Evolutionary conservation across 1,140 invertebrate species (phyloP), one percentile per base, ranked within the genome.

Genomic region (Formica exsecta): DNA sequence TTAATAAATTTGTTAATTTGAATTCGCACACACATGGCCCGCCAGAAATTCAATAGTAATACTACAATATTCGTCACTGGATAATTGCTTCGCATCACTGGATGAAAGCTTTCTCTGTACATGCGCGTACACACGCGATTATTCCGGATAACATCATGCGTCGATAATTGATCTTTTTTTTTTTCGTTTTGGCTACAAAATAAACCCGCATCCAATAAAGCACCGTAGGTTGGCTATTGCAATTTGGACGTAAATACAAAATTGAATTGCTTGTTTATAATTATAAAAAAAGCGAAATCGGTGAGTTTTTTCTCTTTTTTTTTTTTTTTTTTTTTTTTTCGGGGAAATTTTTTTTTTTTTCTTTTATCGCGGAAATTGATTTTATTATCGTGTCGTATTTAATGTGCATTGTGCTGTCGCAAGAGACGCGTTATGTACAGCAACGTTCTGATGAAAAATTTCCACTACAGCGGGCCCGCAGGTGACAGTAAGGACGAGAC

Each of bases 401-500:
- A 19, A 36, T 5, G 38, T 62, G 32, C 13, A 44, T 74, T 59
- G 66, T 59, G 62, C 75, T 11, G 19, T 36, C 32, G 65, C 2
- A 19, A 32, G 38, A 62, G 11, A 2, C 3, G 13, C 48, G 48
- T 51, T 51, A 19, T 38, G n/a, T 59, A 36, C 32, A 9, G n/a
- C 8, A 75, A 25, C 38, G 48, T 57, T 25, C 16, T 85, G 48
- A 83, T 57, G 57, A 54, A 59, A 59, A 79, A 83, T 83, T 80
- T 11, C 48, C 70, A 48, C 51, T 86, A 87, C 90, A 95, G 95
- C 94, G 89, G 93, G 95, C 66, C 95, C 95, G 29, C 92, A 93
- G 87, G 94, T 95, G 85, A 94, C 94, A 85, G 92, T 94, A 62
- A 93, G 92, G 79, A 94, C 92, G 41, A 93, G 91, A 6, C 94